These are phyloP conservation scores for Epinephelus lanceolatus DNA, from an alignment of 2,113 vertebrate species.

Conservation along the genomic window DNA sequence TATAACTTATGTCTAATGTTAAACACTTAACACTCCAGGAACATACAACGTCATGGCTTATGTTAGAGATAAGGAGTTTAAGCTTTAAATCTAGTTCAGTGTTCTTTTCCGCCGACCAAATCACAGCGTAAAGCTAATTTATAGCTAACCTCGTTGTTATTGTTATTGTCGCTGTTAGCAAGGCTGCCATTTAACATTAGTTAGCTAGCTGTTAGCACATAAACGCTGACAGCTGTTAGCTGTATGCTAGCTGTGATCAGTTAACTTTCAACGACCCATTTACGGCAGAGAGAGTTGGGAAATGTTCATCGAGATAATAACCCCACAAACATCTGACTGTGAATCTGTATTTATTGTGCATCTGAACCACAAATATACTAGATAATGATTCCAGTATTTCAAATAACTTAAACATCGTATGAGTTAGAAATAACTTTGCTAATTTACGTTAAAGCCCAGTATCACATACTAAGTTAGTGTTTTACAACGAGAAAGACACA, in stretches of 20 bases:
- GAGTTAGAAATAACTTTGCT: constrained; percentile 7
- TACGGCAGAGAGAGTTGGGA: not conserved
- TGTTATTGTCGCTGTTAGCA: constrained; percentile 5
- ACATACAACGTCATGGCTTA: not conserved
- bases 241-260: constrained; percentile 17
- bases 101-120: not conserved
- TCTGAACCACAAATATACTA: not conserved
- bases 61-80: too few relatives aligned
- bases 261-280: constrained; percentile 29
- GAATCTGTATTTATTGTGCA: not conserved
- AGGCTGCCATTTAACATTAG: constrained; percentile 21
- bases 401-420: not conserved
- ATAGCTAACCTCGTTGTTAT: not conserved
- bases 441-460: not conserved
- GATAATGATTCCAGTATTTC: not conserved
- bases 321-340: not conserved
- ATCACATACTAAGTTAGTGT: constrained; percentile 1
- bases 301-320: not conserved
- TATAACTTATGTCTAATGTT: too few relatives aligned
- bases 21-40: not conserved
- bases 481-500: not conserved
- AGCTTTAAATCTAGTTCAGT: too few relatives aligned
- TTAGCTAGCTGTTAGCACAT: constrained; percentile 1
- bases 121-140: not conserved
- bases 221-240: constrained; percentile 14